Percentiles rank a stretch among this genome's conserved stretches.
These are phyloP conservation scores for Neofelis nebulosa DNA, from an alignment of 2,113 vertebrate species.

Conservation along the genomic window DNA sequence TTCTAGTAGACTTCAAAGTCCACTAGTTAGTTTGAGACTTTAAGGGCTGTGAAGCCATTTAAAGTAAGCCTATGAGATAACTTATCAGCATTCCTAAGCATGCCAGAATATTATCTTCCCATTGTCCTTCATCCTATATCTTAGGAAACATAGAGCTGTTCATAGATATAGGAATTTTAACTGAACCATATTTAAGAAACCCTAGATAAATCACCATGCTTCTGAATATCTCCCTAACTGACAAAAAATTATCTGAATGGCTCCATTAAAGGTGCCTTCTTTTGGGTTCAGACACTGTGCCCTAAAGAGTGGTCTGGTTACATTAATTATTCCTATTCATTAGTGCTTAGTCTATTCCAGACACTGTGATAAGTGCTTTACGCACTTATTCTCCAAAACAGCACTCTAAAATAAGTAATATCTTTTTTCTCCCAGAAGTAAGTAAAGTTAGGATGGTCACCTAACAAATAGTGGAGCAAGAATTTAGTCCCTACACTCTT, in stretches of 20 bases:
- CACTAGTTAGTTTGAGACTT: neutral
- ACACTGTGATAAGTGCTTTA: neutral
- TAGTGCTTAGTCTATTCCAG: neutral
- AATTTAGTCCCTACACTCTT: too few species aligned
- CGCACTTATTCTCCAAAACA: neutral
- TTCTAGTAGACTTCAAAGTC: neutral
- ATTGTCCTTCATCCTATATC: neutral
- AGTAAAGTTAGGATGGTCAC: neutral
- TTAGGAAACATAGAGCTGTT: neutral
- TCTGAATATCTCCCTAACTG: neutral
- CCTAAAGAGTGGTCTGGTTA: neutral
- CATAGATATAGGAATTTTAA: neutral
- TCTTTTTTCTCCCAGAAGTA: neutral
- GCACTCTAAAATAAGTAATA: neutral
- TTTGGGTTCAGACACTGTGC: neutral
- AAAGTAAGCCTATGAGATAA: neutral
- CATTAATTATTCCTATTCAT: neutral
- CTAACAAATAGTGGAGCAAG: neutral
- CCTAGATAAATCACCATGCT: neutral
- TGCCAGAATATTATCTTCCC: neutral
- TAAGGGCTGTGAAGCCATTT: neutral
- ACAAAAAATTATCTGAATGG: conserved; percentile 1
- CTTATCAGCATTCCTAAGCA: neutral
- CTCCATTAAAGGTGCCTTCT: neutral
- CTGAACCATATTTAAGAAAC: neutral